These are phyloP conservation scores for Sula dactylatra DNA, from an alignment of 2,113 vertebrate species.

Conservation along the genomic window DNA sequence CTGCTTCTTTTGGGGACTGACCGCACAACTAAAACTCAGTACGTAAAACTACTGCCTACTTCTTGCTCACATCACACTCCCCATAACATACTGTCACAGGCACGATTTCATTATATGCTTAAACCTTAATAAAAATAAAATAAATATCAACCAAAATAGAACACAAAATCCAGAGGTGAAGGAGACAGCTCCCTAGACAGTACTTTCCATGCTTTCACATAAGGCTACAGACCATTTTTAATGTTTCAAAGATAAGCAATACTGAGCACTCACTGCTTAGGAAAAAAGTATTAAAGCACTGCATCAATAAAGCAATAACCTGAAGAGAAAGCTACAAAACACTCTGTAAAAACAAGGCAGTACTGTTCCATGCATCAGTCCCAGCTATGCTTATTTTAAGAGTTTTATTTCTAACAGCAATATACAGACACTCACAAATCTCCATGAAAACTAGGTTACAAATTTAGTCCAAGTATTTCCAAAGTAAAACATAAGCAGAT, in stretches of 20 bases:
- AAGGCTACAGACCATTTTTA: conserved; percentile 6
- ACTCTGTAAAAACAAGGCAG: conserved; percentile 25
- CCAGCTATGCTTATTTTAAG: neutral
- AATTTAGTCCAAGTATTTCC: conserved; percentile 33
- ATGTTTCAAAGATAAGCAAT: conserved; percentile 42
- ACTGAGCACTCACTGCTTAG: neutral
- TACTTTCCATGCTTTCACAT: neutral
- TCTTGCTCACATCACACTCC: neutral
- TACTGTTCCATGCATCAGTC: conserved; percentile 19
- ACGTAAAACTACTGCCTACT: neutral
- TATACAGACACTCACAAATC: neutral
- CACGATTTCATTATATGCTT: neutral
- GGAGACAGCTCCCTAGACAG: neutral
- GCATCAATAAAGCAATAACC: conserved; percentile 14
- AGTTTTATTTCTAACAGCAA: conserved; percentile 35
- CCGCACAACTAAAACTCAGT: neutral
- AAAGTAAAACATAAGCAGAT: conserved; percentile 24
- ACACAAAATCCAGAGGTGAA: neutral
- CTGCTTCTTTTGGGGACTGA: neutral
- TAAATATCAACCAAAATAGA: neutral
- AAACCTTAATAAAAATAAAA: neutral
- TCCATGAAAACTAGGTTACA: conserved; percentile 28
- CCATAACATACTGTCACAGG: neutral
- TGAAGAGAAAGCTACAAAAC: conserved; percentile 35
- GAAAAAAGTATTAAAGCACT: neutral